Base-by-base conservation (phyloP, 2,113 vertebrate genomes). In the Cacatua alba region DNA sequence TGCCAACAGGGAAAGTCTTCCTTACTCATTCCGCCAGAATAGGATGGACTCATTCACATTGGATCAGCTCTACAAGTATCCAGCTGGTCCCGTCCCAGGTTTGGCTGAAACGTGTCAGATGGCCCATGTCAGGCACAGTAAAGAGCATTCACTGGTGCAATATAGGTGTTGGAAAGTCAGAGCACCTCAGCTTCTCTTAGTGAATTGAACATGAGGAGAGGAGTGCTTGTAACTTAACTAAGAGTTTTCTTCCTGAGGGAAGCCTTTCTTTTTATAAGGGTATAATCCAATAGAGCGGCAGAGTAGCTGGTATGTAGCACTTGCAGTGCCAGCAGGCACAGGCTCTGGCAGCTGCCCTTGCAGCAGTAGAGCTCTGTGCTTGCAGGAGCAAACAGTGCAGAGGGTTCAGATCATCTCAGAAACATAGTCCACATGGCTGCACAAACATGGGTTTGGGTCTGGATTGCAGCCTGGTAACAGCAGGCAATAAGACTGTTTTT, bases 11-110 rank as follows among this genome's bases (percentile, higher is more conserved):
- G 60, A 39, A 69, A 16, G 3, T 26, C 15, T 29, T 48, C 15
- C 33, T 80, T 16, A 21, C 33, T 35, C 8, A 0, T n/a, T 62
- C 28, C 41, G 44, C n/a, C 19, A 25, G 29, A 77, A 15, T 0
- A 12, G 18, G 16, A 33, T 13, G 41, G 21, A 9, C 39, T 53
- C 43, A n/a, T 15, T 31, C 9, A 21, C 0, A 0, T 2, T 17
- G 82, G 33, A 9, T 15, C 67, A 62, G 48, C 24, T 52, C 49
- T 12, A 16, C 10, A 33, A 37, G 33, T 0, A 17, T 37, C n/a
- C 81, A 72, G 33, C 16, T 78, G 4, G 44, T 39, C 2, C 46
- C 23, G 16, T 21, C 28, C 48, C 20, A 48, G 33, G 10, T 52
- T 37, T 67, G 65, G 19, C 60, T 49, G 64, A n/a, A 26, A 62